Base-by-base conservation (phyloP, 2,797 vertebrate species). In the Epinephelus coioides region DNA sequence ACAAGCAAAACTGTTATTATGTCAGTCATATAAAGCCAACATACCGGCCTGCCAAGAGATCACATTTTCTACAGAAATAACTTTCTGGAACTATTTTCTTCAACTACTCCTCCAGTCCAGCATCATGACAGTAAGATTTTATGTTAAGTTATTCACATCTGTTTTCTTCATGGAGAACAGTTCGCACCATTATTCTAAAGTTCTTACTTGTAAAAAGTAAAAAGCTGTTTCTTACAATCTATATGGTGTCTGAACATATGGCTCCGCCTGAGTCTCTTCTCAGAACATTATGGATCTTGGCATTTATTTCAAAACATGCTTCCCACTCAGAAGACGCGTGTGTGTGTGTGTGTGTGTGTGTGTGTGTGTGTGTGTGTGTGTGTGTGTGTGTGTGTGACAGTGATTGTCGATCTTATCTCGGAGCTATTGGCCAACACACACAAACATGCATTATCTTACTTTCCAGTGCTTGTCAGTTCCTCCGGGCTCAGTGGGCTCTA, bases 221-320 rank as follows among this genome's bases (percentile, higher is more conserved):
- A 30, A 18, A 55, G 25, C 34, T 3, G 62, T 53, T 43, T 79
- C 69, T 40, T 7, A 51, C 27, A 17, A 21, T 72, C 55, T 25
- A 62, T 79, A 44, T n/a, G 18, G 43, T 68, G 13, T 76, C 44
- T 66, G 72, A 84, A 62, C 83, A 87, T 86, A 86, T 84, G 87
- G 86, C 66, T 56, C 34, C 2, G 9, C 23, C 65, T 53, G 49
- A 75, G 50, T 64, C 71, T 44, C 43, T 79, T 49, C 34, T 69
- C 55, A 43, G n/a, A 78, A 68, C 67, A 38, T 12, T 51, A 2
- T 46, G 11, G 30, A 71, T 54, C 66, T 55, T 60, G 46, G 66
- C 43, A 4, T 73, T 46, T 50, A 70, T 76, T 61, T 69, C 59
- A 50, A 67, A 68, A 74, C 70, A 82, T 17, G 68, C 82, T 79